These are phyloP conservation scores for Melanogrammus aeglefinus DNA, from an alignment of 2,797 vertebrate genomes.

Conservation along the genomic window DNA sequence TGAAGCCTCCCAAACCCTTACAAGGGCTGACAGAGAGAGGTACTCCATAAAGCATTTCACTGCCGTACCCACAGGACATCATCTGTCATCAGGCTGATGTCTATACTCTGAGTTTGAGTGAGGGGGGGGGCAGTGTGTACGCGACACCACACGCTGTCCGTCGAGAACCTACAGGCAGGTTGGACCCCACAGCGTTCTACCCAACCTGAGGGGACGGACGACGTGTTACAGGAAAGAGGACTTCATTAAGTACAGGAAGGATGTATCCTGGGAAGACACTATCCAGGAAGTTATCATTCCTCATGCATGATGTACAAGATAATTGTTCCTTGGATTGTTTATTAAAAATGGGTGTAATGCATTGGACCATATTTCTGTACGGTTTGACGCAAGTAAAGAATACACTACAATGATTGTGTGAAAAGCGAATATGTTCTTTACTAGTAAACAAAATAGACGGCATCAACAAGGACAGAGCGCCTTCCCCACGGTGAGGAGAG, in stretches of 20 bases:
- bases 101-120: neutral
- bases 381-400: neutral
- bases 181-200: no score
- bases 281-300: neutral
- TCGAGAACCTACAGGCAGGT: no score
- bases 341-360: neutral
- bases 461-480: neutral
- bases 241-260: neutral
- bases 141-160: slow-evolving; percentile 14
- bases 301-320: neutral
- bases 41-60: neutral
- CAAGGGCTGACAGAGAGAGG: neutral
- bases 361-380: neutral
- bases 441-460: neutral
- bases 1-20: neutral
- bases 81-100: neutral
- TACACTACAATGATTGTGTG: neutral
- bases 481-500: slow-evolving; percentile 3
- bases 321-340: neutral
- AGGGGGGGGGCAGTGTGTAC: slow-evolving; percentile 22
- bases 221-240: neutral
- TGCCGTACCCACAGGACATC: neutral
- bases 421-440: neutral
- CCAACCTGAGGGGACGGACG: neutral
- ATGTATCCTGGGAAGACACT: neutral